Base-by-base conservation (phyloP, 2,888 invertebrate species). In the Balanococcus diminutus region DNA sequence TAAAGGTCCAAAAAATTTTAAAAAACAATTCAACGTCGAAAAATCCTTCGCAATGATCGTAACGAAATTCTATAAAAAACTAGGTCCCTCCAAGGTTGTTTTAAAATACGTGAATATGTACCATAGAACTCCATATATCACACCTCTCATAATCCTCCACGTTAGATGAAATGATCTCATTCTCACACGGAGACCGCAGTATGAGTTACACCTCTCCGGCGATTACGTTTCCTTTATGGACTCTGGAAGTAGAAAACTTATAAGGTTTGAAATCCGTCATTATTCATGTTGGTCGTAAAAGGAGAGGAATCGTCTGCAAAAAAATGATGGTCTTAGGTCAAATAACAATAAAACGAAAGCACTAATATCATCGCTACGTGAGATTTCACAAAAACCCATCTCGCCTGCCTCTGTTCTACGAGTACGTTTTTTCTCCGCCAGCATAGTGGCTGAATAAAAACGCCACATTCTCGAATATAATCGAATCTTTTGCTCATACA, bases 331-430 rank as follows among this genome's bases (percentile, higher is more conserved):
- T 36, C 36, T 32, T 16, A 79, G 75, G 75, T 79, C 75, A 79
- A 36, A 79, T 79, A 79, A 79, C 31, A 79, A 79, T 79, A 79
- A 36, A 79, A 22, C 31, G 75, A 79, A 79, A 79, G 75, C 75
- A 36, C 36, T 79, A 79, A 79, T 79, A 79, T 79, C 75, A 36
- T 79, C 75, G 75, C 75, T 36, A 79, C 75, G 36, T 79, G 75
- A 79, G 75, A 36, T 79, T 79, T 79, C 36, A 32, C 19, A n/a
- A 36, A n/a, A 36, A 79, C 75, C 75, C 22, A 79, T 79, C 25
- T 25, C 56, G 9, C 56, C 14, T 14, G 14, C 46, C 28, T 5
- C n/a, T 16, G 67, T 28, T 28, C 67, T n/a, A n/a, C n/a, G n/a
- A n/a, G n/a, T n/a, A n/a, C 67, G 22, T 56, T 56, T 72, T 19